A percentile compares a stretch with the other conserved stretches of the same genome.
Evolutionary conservation across 1,140 invertebrate species (phyloP).

Genomic region (Diorhabda sublineata): DNA sequence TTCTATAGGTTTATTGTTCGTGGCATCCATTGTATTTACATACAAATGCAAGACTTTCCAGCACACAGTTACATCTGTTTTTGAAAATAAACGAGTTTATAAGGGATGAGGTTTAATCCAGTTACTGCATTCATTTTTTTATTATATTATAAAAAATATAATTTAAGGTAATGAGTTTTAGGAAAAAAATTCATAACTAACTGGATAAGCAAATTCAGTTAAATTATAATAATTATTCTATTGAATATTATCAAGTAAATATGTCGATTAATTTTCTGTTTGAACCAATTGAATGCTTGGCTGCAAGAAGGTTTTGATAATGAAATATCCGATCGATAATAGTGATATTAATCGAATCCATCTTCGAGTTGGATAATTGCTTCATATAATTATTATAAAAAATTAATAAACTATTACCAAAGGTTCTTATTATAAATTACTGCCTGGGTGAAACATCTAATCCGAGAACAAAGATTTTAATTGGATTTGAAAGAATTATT

Average conservation of each 20-base stretch:
- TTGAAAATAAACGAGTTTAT: no score
- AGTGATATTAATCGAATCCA: conserved; percentile 4
- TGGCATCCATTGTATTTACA: no score
- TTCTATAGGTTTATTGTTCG: no score
- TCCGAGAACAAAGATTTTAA: background rate
- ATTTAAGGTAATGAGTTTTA: no score
- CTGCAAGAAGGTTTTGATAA: background rate
- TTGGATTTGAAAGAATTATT: conserved; percentile 12
- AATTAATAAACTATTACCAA: conserved; percentile 12
- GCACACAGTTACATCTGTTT: no score
- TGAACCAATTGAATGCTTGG: background rate
- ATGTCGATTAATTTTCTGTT: conserved; percentile 1
- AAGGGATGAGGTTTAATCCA: no score
- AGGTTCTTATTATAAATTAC: conserved; percentile 9
- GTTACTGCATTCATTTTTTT: no score
- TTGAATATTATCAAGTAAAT: background rate
- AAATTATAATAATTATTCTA: no score
- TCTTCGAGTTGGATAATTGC: conserved; percentile 2
- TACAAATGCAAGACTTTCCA: no score
- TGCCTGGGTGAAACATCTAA: conserved; percentile 2
- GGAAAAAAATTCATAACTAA: no score
- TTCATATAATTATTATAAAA: conserved; percentile 10
- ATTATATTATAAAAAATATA: no score
- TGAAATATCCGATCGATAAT: conserved; percentile 1
- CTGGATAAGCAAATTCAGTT: no score